Evolutionary conservation across 64 coral and sea anemone genomes (phyloP), one percentile per base, ranked within the genome.

Genomic region (Stichodactyla mertensii): DNA sequence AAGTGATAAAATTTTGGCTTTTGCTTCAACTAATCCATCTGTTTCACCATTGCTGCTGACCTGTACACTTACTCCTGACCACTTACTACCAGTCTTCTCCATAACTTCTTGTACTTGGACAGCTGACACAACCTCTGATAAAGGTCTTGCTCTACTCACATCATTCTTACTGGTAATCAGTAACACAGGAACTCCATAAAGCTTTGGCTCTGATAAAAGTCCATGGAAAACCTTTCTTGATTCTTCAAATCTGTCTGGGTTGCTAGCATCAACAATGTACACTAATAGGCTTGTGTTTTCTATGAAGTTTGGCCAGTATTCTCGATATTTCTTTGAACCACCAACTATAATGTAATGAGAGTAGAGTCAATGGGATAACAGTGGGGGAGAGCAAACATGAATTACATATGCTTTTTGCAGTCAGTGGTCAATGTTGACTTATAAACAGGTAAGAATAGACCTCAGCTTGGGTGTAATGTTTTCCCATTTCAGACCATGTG

Each of bases 241-340:
- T 64, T 98, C 89, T 31, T 91, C 79, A 78, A 98, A 92, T 84
- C 71, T 88, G 22, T 64, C 80, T 51, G 80, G 0, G 36, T 91
- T 89, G 77, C 86, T 91, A 52, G 84, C 55, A 82, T 98, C 95
- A 54, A 98, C 87, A 12, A 87, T 64, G 64, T 98, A 98, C 4
- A 98, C 89, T 60, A 94, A 57, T 8, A 98, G 77, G 24, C 82
- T 74, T 27, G 89, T 91, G 23, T 91, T 80, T 7, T 77, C 85
- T 16, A 91, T 89, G 62, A 98, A 98, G 58, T 98, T 98, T 16
- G 86, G 87, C 95, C 95, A 98, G 67, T 93, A 98, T 11, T 61
- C 78, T 23, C 89, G 88, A 67, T 89, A 85, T 45, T 94, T 98
- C 70, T 91, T 85, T 84, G 79, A 79, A 55, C 95, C 95, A 52